phyloP scores from a whole-genome alignment of 2,113 vertebrate genomes.

The Meles meles region DNA sequence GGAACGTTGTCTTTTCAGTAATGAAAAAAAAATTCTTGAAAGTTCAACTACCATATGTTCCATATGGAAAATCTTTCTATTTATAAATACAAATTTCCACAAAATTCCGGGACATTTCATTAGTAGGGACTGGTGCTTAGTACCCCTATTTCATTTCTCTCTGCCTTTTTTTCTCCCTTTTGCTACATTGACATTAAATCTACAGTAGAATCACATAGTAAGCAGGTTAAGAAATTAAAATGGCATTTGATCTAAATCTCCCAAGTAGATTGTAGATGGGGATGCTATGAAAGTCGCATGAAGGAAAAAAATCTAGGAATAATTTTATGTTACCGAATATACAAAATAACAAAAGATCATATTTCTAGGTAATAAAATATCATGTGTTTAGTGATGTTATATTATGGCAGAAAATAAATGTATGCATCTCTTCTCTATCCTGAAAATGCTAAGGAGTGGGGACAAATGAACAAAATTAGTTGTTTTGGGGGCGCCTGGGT shows the following conservation, averaged over 20 bases:
- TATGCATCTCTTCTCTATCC: neutral
- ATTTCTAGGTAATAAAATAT: constrained; percentile 38
- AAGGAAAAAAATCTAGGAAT: neutral
- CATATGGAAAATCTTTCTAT: neutral
- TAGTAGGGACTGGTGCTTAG: neutral
- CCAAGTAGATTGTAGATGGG: constrained; percentile 56
- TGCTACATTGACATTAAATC: neutral
- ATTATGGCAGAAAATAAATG: neutral
- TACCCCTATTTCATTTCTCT: neutral
- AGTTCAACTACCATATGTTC: neutral
- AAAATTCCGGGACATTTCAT: neutral
- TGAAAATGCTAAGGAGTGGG: neutral
- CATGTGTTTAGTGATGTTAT: neutral
- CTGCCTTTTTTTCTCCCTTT: neutral
- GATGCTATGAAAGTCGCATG: constrained; percentile 32
- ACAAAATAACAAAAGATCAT: constrained; percentile 21
- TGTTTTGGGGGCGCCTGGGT: no score
- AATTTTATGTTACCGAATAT: constrained; percentile 15
- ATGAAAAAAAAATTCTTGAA: neutral
- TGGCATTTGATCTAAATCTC: constrained; percentile 61
- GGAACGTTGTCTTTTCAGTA: neutral
- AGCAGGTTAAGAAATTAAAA: constrained; percentile 53
- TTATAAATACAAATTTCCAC: neutral
- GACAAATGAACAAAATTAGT: neutral
- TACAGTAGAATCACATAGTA: neutral